Evolutionary conservation across 2,888 invertebrate genomes (phyloP), one percentile per base, ranked within the genome.

Genomic region (Yponomeuta plumbellus): DNA sequence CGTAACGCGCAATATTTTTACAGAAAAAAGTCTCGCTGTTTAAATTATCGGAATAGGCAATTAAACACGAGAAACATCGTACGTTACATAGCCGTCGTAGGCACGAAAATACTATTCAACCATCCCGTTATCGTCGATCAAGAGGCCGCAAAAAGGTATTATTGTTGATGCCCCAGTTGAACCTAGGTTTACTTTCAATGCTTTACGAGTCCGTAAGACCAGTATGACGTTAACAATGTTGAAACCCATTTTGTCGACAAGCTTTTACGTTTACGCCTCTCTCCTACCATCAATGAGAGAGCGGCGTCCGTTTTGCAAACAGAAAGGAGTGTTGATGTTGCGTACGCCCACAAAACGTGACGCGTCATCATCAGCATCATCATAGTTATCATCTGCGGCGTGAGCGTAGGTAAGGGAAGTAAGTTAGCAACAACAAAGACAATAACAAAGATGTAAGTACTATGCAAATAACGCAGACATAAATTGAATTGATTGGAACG

Each of bases 231-330:
- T 52, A 17, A 52, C 44, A 52, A 52, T 52, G 44, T 17, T 5
- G 44, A 52, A 52, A 52, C 44, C 17, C 44, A 58, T 58, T 57
- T 58, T 58, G 21, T 11, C 58, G 21, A 8, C 58, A 11, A 52
- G 44, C 44, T 52, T 34, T 52, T 13, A 52, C 44, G 44, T 17
- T 34, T 17, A 52, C 8, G 3, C 44, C 13, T 13, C 44, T 17
- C 44, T 17, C 3, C 44, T 17, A 17, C 17, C 44, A 17, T 52
- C 62, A 62, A 62, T 62, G 62, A 39, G 62, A 62, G 26, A 52
- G 21, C 44, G 44, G 76, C 75, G 84, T 82, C 17, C 82, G 83
- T 83, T 80, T 84, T 82, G 83, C 80, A 3, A 77, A 80, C 74
- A 74, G 72, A 73, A 71, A 73, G 69, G 71, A 69, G 44, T 34